Conservation (phyloP, 1,140 invertebrate genomes). For the Tachypleus tridentatus region DNA sequence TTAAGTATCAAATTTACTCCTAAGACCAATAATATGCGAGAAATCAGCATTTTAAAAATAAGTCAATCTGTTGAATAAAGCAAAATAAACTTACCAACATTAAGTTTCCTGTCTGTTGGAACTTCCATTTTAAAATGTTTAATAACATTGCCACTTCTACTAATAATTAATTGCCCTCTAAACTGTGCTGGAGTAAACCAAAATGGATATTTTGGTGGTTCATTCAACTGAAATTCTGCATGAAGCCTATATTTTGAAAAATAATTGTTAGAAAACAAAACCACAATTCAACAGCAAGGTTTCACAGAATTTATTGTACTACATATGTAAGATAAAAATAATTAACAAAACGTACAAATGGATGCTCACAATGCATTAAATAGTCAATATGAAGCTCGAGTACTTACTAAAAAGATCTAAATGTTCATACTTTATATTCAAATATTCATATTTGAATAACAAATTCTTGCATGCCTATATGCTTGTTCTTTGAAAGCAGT, state of each 20-base stretch:
- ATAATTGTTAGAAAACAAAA: conserved; percentile 4
- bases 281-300: no score
- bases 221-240: conserved; percentile 37
- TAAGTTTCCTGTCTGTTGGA: conserved; percentile 10
- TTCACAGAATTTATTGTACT: no score
- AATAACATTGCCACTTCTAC: conserved; percentile 14
- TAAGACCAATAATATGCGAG: no score
- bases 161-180: conserved; percentile 13
- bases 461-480: no score
- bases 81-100: conserved; percentile 13
- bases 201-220: conserved; percentile 34
- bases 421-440: no score
- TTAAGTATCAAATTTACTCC: background rate
- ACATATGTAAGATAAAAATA: no score
- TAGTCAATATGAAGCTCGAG: no score
- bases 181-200: conserved; percentile 37
- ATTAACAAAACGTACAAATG: no score
- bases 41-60: background rate
- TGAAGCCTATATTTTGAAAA: conserved; percentile 30
- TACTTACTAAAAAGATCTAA: no score
- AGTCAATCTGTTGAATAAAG: background rate
- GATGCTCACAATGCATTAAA: no score
- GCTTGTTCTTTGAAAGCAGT: no score
- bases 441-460: no score
- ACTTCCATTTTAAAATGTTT: conserved; percentile 15